Evolutionary conservation across 2,113 vertebrate species (phyloP), one percentile per base, ranked within the genome.

Genomic region (Okapia johnstoni): DNA sequence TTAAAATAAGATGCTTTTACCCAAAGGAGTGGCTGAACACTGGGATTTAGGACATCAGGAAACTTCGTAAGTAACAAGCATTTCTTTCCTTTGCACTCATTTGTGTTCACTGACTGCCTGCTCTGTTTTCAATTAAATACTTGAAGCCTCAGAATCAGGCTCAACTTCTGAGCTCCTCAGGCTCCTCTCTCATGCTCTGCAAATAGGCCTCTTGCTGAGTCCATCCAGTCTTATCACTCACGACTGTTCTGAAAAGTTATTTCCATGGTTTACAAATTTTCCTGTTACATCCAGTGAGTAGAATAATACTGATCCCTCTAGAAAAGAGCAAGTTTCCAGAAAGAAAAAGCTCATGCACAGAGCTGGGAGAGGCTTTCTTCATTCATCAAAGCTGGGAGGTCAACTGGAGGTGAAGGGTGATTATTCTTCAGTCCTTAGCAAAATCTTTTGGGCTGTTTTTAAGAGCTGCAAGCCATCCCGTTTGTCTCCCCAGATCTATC

Each of bases 371-470:
- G 13, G 28, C 43, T 40, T 81, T 83, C 43, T 58, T 63, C 4
- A 9, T 79, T 26, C 43, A 25, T 36, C 60, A 46, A 43, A 91
- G 40, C 36, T 23, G 5, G 52, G 4, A 66, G 9, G 14, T 30
- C 12, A 54, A 1, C 0, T 3, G 16, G 21, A 26, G 12, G 5
- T n/a, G 16, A 61, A 80, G 5, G 4, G 15, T 5, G 54, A 7
- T 15, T 26, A 25, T 55, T 16, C 36, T 85, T 3, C 3, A 54
- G 9, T 28, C 33, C 0, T 8, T 25, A 70, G 26, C 40, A 36
- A 96, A 57, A 26, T 43, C 52, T 61, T 92, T 8, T 13, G 13
- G n/a, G 21, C 58, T 57, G 11, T 77, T 60, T 40, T 36, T 26
- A 33, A 50, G 25, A 19, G 52, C 2, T 28, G 36, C 7, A 40